Evolutionary conservation across 2,797 vertebrate genomes (phyloP).

Genomic region (Diglossa cyanea): DNA sequence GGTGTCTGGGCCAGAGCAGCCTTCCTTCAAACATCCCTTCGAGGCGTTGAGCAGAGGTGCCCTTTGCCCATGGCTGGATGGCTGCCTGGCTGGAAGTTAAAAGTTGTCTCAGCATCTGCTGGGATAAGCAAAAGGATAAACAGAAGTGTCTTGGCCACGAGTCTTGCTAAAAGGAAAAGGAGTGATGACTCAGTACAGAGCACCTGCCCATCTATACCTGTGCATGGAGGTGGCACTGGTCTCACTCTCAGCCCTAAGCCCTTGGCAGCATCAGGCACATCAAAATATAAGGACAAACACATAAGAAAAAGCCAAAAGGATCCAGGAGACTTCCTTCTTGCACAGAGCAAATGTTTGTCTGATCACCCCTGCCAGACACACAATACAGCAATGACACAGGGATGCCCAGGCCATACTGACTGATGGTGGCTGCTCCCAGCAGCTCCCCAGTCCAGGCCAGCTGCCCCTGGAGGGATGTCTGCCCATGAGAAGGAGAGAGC

Average conservation of each 20-base stretch:
- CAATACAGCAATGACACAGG: fast-evolving
- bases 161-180: neutral
- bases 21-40: neutral
- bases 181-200: neutral
- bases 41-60: neutral
- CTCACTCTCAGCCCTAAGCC: neutral
- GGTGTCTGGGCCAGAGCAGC: neutral
- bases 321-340: neutral
- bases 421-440: neutral
- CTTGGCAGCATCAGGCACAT: neutral
- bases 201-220: neutral
- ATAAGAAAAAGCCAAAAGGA: neutral
- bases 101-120: neutral
- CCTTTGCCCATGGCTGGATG: neutral
- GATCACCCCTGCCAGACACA: neutral
- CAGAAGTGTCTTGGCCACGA: neutral
- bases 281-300: neutral
- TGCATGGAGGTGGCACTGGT: neutral
- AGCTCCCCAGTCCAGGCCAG: neutral
- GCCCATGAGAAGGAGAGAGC: neutral
- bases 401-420: neutral
- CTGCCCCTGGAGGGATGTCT: neutral
- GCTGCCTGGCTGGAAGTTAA: neutral
- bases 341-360: fast-evolving
- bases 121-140: conserved; percentile 4